Base-by-base conservation (phyloP, 1,140 invertebrate species). In the Drosophila elegans region DNA sequence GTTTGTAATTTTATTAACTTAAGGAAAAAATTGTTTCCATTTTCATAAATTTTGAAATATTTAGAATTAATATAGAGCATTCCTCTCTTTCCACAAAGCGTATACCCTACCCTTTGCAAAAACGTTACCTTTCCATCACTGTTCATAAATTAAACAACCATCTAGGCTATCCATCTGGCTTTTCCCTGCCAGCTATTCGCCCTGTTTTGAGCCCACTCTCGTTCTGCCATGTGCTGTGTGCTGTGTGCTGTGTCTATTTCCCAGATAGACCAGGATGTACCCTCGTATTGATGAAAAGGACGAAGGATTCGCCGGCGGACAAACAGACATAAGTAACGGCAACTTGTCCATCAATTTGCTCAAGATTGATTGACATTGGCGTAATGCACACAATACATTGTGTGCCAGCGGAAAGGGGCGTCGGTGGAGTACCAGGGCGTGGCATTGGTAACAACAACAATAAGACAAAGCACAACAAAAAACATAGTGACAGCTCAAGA, bases 291-390 rank as follows among this genome's bases (percentile, higher is more conserved):
- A 64, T 61, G 39, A 34, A 44, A 41, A 62, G 41, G 36, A 73
- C 46, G 48, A 32, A 48, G 39, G 38, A 74, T 45, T 54, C 57
- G 32, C 55, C 44, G 36, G 52, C 52, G 52, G 68, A 69, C 68
- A 71, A 48, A 56, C 46, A 73, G 52, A 74, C 63, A 74, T 76
- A 88, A 88, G 75, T 86, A 79, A 88, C 71, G 54, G 67, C 85
- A 90, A 90, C 85, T 90, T 90, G 85, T 90, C 88, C 80, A 90
- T 90, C 85, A 90, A 90, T 91, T 90, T 90, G 86, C 78, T 83
- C 73, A 89, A 89, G 84, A 89, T 89, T 89, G 84, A 89, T 89
- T 89, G 84, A 89, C 84, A 90, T 78, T 72, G 81, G 80, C 85
- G 77, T 89, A 89, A 89, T 89, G 85, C 85, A 84, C 77, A 89